Percentiles rank a stretch among this genome's conserved stretches.
These are phyloP conservation scores for Gastracanthus pulcherrimus DNA, from an alignment of 2,888 invertebrate species.

Conservation along the genomic window DNA sequence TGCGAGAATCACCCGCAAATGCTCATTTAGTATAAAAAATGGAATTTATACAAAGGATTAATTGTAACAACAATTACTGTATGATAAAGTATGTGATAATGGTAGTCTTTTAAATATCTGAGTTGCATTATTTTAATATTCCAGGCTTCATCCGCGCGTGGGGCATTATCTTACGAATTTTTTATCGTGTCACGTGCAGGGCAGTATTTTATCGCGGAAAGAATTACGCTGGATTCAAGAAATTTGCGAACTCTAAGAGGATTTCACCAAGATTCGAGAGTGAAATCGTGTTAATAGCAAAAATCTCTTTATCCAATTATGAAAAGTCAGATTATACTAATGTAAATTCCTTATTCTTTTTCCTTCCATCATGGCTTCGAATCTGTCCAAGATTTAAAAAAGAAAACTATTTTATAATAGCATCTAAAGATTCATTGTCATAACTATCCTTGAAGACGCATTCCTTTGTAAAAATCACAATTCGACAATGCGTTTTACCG, in stretches of 20 bases:
- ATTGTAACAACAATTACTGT: no score
- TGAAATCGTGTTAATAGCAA: constrained; percentile 25
- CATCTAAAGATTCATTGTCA: no score
- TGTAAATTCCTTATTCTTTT: no score
- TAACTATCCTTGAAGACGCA: background rate
- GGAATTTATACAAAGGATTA: no score
- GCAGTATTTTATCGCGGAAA: constrained; percentile 25
- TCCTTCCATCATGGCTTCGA: no score
- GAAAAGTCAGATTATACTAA: background rate
- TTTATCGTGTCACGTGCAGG: constrained; percentile 6
- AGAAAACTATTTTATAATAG: no score
- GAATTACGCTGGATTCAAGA: constrained; percentile 44
- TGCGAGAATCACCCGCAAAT: background rate
- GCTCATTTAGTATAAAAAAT: no score
- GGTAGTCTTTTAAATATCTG: no score
- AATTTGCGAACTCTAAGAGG: constrained; percentile 46
- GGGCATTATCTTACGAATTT: constrained; percentile 11
- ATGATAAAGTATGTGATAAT: no score
- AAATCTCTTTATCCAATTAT: constrained; percentile 54
- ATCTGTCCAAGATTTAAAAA: no score
- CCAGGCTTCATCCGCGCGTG: background rate
- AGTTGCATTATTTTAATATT: background rate
- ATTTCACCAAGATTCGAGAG: constrained; percentile 22
- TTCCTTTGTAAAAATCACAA: background rate
- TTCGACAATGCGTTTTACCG: background rate